Conservation (phyloP, 2,113 vertebrate genomes). For the Odontesthes bonariensis region DNA sequence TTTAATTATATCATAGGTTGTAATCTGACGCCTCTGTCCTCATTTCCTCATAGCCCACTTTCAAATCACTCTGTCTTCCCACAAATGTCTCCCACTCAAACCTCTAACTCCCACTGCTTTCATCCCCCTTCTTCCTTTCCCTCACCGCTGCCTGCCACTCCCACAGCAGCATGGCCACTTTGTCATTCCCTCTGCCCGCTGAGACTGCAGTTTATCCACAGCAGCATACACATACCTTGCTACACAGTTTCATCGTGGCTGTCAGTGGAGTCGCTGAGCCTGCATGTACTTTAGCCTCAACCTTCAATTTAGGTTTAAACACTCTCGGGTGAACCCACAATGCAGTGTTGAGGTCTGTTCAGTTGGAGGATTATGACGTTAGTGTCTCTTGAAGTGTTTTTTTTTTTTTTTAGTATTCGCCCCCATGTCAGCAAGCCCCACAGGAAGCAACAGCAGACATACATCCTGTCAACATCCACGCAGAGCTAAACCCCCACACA, state of each 20-base stretch:
- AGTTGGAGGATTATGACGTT: conserved; percentile 28
- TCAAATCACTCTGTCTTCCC: conserved; percentile 36
- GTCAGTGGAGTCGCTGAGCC: conserved; percentile 51
- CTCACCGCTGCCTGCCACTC: conserved; percentile 29
- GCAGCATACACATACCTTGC: conserved; percentile 8
- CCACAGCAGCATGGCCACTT: conserved; percentile 39
- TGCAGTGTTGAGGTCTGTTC: conserved; percentile 12
- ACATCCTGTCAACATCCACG: conserved; percentile 56
- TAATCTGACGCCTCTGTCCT: conserved; percentile 49
- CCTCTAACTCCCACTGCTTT: conserved; percentile 62
- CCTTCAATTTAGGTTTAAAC: conserved; percentile 26
- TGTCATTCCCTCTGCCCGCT: conserved; percentile 57
- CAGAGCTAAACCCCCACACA: conserved; percentile 22
- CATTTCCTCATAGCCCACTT: conserved; percentile 56
- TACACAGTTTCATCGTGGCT: conserved; percentile 49
- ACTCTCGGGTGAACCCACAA: conserved; percentile 20
- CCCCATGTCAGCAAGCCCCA: conserved; percentile 35
- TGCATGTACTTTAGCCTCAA: conserved; percentile 43
- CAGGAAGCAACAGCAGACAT: conserved; percentile 56
- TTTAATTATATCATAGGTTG: conserved; percentile 11
- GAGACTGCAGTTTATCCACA: conserved; percentile 53
- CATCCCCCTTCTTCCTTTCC: conserved; percentile 43
- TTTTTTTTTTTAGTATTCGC: conserved; percentile 25
- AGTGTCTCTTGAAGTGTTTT: conserved; percentile 9
- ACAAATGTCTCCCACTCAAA: conserved; percentile 65